phyloP scores from a whole-genome alignment of 2,797 vertebrate genomes.

The Artibeus lituratus region DNA sequence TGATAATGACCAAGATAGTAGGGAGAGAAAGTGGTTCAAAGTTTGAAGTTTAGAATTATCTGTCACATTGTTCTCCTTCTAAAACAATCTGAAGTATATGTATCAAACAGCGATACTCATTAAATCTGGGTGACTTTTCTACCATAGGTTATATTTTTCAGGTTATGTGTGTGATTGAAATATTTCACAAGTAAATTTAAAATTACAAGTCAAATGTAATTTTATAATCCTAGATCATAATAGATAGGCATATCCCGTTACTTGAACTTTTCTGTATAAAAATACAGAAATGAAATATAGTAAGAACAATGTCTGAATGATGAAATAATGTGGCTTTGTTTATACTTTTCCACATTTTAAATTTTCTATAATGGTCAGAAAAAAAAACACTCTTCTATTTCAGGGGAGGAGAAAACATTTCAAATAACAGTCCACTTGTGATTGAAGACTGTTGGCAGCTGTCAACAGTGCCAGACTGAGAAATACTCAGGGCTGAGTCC shows the following conservation, averaged over 20 bases:
- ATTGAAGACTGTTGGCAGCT: constrained; percentile 36
- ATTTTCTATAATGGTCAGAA: neutral
- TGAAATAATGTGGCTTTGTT: neutral
- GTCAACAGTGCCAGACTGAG: neutral
- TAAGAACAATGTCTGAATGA: neutral
- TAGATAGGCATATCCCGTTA: neutral
- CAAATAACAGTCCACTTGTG: constrained; percentile 24
- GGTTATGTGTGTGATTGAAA: neutral
- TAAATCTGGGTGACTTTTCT: neutral
- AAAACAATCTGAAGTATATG: neutral
- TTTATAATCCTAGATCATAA: neutral
- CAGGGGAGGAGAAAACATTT: neutral
- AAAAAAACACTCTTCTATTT: neutral
- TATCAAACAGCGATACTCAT: neutral
- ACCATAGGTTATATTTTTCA: neutral
- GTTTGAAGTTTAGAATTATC: neutral
- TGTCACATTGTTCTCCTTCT: neutral
- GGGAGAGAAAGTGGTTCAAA: neutral
- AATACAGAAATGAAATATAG: neutral
- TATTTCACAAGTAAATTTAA: neutral
- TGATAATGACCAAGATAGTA: neutral
- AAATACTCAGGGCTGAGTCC: neutral
- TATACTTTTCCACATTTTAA: neutral
- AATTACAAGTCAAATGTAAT: neutral
- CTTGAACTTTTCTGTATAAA: neutral